Base-by-base conservation (phyloP, 2,888 invertebrate species). In the Sussaba pulchella region DNA sequence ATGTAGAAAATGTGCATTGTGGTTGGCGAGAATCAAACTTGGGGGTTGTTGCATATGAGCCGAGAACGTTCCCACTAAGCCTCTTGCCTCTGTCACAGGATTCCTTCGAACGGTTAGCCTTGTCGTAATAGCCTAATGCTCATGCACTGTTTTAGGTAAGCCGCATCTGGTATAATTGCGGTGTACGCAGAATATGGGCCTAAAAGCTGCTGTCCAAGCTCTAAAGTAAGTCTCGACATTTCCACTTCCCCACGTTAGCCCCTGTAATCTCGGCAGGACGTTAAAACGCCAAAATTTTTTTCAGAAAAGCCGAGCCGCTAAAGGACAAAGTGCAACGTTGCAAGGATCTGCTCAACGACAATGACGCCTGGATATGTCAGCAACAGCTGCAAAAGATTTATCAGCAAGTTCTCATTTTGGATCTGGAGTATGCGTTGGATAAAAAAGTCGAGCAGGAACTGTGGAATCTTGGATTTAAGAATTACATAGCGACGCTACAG, bases 401-500 rank as follows among this genome's bases (percentile, higher is more conserved):
- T 78, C 91, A 91, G 63, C 91, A 91, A 85, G 95, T 97, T 67
- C 93, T 98, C 78, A 94, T 97, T 69, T 92, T 96, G 74, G 97
- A 97, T 92, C 93, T 97, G 86, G 97, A 97, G 91, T 97, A 96
- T 94, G 97, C 97, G 14, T 92, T 98, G 87, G 97, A 97, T 91
- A 96, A 96, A 92, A 97, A 97, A 93, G 96, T 97, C 36, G 98
- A 98, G 90, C 97, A 97, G 90, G 97, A 97, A 88, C 93, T 98
- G 85, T 98, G 97, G 97, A 97, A 96, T 92, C 94, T 96, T 87
- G 97, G 97, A 66, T 97, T 98, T 93, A 97, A 97, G 92, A 96
- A 96, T 92, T 96, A 97, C 92, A 97, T 98, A 91, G 96, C 95
- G 71, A 94, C 94, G 1, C 92, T 97, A 78, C 97, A 97, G 90